A percentile compares a stretch with the other conserved stretches of the same genome.
phyloP scores from a whole-genome alignment of 2,797 vertebrate genomes.

The Chromobotia macracanthus region DNA sequence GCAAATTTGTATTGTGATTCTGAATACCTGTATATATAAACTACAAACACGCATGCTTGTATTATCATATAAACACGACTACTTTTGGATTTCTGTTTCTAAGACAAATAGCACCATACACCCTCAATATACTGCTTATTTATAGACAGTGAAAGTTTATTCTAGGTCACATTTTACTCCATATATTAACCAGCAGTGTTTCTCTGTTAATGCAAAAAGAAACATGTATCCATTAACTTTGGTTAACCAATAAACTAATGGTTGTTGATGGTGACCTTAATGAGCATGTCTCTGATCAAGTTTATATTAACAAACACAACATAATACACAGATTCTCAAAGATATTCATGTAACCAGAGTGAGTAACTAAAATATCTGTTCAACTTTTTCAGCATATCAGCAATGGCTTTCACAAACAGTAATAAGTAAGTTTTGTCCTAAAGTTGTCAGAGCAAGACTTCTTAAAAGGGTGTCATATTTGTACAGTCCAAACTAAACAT shows the following conservation, averaged over 20 bases:
- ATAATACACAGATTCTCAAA: too few species aligned
- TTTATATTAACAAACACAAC: too few species aligned
- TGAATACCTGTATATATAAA: background rate
- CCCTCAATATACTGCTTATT: background rate
- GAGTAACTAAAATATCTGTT: conserved; percentile 50
- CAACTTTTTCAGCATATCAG: conserved; percentile 9
- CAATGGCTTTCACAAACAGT: background rate
- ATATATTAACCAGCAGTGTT: background rate
- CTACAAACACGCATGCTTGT: background rate
- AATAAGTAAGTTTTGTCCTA: background rate
- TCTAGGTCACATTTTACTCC: background rate
- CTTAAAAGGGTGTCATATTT: background rate
- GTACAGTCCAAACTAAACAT: too few species aligned
- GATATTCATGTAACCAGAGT: too few species aligned
- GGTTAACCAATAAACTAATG: background rate
- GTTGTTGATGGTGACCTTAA: background rate
- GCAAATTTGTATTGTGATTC: background rate
- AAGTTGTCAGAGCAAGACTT: conserved; percentile 5
- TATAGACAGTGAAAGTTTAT: background rate
- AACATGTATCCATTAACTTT: background rate
- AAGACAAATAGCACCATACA: background rate
- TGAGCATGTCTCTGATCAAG: too few species aligned
- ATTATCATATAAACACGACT: background rate
- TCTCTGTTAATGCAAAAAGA: background rate
- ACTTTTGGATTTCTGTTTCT: background rate